Evolutionary conservation across 2,113 vertebrate species (phyloP), one percentile per base, ranked within the genome.

Genomic region (Scolopax mira): DNA sequence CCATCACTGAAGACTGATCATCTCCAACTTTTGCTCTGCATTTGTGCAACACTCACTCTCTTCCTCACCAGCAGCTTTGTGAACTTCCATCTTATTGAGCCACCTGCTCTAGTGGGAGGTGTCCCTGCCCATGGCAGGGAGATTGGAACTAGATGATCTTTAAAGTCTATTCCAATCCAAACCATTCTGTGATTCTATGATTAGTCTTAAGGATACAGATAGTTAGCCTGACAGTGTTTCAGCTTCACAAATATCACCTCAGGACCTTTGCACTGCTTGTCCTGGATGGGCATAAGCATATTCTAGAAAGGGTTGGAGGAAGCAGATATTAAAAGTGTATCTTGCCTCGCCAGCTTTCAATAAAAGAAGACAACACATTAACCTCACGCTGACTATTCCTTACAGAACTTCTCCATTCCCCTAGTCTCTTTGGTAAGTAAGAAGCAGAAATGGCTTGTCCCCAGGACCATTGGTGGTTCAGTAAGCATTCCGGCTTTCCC

Each of bases 401-500:
- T 65, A 62, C 17, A 85, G 52, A 79, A 65, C 5, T 48, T 35
- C 49, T 75, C 81, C 21, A 1, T 70, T 62, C 30, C 41, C 37
- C 73, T 51, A 44, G 30, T 46, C 39, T 80, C 64, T 83, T 70
- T 73, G 64, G 42, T 79, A 69, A 73, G 41, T 11, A 91, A 70
- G 46, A 60, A 60, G 37, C 30, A 93, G 67, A 60, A 96, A 70
- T 37, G 23, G 30, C 78, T 91, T 93, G 60, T 89, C 71, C 55
- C 35, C 64, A 91, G 67, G 80, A 64, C 35, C 57, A 57, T 74
- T 5, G 10, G 54, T 57, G 75, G 93, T 74, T 91, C 85, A 89
- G 49, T 55, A 85, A 91, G 79, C 62, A 82, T 72, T 94, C 70
- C 89, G 93, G 61, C 60, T 86, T 95, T 91, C 81, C 58, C 62